These are phyloP conservation scores for Ctena decussata DNA, from an alignment of 2,888 invertebrate species.

Conservation along the genomic window DNA sequence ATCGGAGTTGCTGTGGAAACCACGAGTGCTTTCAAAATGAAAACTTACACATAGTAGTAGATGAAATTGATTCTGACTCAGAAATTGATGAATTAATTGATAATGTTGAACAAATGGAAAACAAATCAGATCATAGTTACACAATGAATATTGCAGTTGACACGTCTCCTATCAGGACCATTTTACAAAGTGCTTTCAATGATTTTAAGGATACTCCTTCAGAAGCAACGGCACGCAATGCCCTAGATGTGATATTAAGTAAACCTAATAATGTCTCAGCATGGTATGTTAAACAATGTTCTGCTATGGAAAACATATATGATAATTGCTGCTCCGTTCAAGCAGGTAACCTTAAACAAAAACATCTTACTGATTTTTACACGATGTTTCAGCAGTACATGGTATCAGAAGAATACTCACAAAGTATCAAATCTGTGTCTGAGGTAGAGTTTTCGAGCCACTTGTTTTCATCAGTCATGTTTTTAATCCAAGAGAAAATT, in stretches of 20 bases:
- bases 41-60: too few relatives aligned
- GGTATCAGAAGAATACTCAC: not conserved
- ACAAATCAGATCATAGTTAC: not conserved
- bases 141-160: not conserved
- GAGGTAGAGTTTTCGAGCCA: not conserved
- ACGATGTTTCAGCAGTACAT: constrained; percentile 17
- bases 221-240: not conserved
- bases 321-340: not conserved
- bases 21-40: not conserved
- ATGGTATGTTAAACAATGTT: constrained; percentile 5
- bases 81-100: not conserved
- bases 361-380: constrained; percentile 17
- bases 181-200: not conserved
- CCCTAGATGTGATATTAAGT: not conserved
- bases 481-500: constrained; percentile 11
- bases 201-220: constrained; percentile 15
- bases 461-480: constrained; percentile 11
- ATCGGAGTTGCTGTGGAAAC: not conserved
- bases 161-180: not conserved
- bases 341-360: not conserved
- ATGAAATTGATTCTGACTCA: not conserved
- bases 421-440: not conserved
- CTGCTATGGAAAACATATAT: constrained; percentile 3
- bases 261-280: not conserved
- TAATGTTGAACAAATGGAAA: not conserved